Percentiles rank a stretch among this genome's conserved stretches.
Conservation (phyloP, 1,140 invertebrate genomes). For the Drosophila miranda region DNA sequence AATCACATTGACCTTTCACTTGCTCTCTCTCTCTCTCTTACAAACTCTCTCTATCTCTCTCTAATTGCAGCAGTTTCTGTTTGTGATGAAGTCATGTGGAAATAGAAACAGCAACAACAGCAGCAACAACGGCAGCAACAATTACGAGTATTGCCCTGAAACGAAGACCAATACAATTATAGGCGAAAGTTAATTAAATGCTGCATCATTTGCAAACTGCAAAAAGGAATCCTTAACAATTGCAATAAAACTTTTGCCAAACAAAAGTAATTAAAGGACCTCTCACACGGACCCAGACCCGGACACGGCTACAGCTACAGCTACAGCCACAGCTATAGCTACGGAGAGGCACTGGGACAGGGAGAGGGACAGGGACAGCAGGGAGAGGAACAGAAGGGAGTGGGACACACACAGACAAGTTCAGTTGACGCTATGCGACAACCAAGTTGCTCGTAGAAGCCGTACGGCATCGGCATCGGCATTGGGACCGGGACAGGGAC, state of each 20-base stretch:
- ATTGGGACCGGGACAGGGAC: conserved; percentile 2
- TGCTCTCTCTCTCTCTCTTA: conserved; percentile 1
- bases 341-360: too few relatives aligned
- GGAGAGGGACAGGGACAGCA: background rate
- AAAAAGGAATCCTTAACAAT: conserved; percentile 60
- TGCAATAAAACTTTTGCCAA: conserved; percentile 68
- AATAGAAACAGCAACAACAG: conserved; percentile 27
- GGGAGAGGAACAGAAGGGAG: background rate
- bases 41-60: conserved; percentile 8
- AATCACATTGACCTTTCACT: conserved; percentile 47
- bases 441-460: conserved; percentile 47
- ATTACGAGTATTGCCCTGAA: conserved; percentile 1
- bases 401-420: conserved; percentile 19
- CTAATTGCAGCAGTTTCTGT: conserved; percentile 18
- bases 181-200: conserved; percentile 64
- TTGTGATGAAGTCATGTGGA: conserved; percentile 57
- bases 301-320: too few relatives aligned
- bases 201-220: conserved; percentile 59
- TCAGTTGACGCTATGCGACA: conserved; percentile 63
- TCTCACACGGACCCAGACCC: conserved; percentile 24
- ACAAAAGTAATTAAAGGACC: conserved; percentile 72
- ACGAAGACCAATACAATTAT: conserved; percentile 41
- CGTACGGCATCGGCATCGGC: conserved; percentile 1
- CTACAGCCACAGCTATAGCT: too few relatives aligned
- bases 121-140: background rate